Base-by-base conservation (phyloP, 2,113 vertebrate species). In the Sinocyclocheilus anophthalmus region DNA sequence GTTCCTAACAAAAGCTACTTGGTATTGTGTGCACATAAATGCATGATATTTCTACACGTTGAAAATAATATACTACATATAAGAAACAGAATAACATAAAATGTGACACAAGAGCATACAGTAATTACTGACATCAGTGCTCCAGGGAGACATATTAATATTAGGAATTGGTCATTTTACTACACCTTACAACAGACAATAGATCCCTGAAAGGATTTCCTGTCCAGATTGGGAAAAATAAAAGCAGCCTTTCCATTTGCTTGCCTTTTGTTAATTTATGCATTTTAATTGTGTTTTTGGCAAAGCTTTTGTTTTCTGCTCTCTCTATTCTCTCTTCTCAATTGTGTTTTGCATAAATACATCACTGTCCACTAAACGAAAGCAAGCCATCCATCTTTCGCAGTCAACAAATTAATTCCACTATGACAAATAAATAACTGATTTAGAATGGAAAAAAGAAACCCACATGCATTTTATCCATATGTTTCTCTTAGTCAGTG, bases 281-380 rank as follows among this genome's bases (percentile, higher is more conserved):
- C 84, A 85, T 86, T 90, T 86, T 86, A 90, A 88, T 90, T 90
- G 85, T 79, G 76, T 53, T 87, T 75, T 84, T 90, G 89, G 89
- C 87, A 88, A 88, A 84, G 80, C 59, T 75, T 78, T 89, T 81
- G 80, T 84, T 88, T 87, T 79, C 57, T 53, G 76, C 84, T 72
- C 80, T 88, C 82, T 81, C 16, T 65, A 53, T 87, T 73, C 48
- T 81, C 26, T 87, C 65, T 39, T 70, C 45, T 73, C 73, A 61
- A 72, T 22, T 57, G 61, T 55, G 84, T 55, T 77, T 55, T 73
- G 33, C 33, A 86, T 75, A 87, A 57, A 87, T 89, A 69, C 81
- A 89, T 63, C 81, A 76, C 65, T 88, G 76, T 76, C 78, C 65
- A 5, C 50, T 77, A 87, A 85, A 76, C 48, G 72, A 82, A 88